Evolutionary conservation across 2,888 invertebrate species (phyloP).

Genomic region (Aphodius sticticus): DNA sequence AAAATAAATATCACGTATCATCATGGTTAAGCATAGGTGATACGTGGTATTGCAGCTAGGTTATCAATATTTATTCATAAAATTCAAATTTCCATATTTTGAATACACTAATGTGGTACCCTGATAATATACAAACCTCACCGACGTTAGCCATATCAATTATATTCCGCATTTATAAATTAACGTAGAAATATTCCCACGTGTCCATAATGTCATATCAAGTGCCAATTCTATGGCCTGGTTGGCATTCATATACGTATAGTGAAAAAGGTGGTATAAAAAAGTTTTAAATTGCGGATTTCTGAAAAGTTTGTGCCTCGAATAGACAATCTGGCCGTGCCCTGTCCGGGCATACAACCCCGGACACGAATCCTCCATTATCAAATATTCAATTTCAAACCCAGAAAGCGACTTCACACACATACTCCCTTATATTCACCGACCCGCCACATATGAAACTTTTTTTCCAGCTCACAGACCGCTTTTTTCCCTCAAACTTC

Average conservation of each 20-base stretch:
- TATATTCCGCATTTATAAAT: too few relatives aligned
- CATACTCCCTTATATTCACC: constrained; percentile 8
- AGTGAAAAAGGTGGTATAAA: neutral
- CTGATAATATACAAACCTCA: too few relatives aligned
- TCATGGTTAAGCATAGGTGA: too few relatives aligned
- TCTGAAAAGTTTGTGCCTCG: neutral
- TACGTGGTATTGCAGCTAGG: too few relatives aligned
- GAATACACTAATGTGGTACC: too few relatives aligned
- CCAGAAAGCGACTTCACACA: neutral
- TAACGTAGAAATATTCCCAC: too few relatives aligned
- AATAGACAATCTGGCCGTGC: neutral
- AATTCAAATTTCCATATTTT: too few relatives aligned
- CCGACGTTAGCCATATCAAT: too few relatives aligned
- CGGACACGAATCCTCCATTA: constrained; percentile 42
- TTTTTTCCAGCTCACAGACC: constrained; percentile 28
- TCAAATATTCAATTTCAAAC: constrained; percentile 47
- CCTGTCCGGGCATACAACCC: constrained; percentile 7
- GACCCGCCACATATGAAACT: constrained; percentile 41
- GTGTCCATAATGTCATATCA: neutral
- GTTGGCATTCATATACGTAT: neutral
- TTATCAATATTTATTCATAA: too few relatives aligned
- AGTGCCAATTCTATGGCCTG: neutral
- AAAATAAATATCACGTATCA: too few relatives aligned
- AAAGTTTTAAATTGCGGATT: neutral
- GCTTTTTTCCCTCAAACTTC: constrained; percentile 38